Base-by-base conservation (phyloP, 1,140 invertebrate genomes). In the Ceratosolen solmsi region DNA sequence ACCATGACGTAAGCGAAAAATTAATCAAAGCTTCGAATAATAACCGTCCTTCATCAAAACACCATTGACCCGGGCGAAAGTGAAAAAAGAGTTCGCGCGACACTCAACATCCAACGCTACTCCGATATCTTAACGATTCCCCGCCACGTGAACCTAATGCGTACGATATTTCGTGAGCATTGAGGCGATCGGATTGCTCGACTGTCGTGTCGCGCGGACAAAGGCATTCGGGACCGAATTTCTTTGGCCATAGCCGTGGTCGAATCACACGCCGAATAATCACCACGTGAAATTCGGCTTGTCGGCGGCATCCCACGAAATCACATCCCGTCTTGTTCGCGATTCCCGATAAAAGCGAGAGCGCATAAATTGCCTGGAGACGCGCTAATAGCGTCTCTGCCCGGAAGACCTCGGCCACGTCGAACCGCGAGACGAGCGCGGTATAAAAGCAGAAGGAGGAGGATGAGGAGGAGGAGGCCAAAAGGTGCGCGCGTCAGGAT, bases 401-500 rank as follows among this genome's bases (percentile, higher is more conserved):
- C 51, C 20, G 51, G 51, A 54, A 22, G 9, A 54, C 51, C 5
- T 3, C 51, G 51, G 20, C 51, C 20, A 15, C 51, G 51, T 54
- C 51, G 63, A 38, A 1, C 30, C 63, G 30, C 63, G 33, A 36
- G 7, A 30, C 30, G 33, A 13, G 27, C 11, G 15, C 41, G 65
- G 15, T 3, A 8, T 8, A 54, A 17, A 54, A 22, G 20, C 5
- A 22, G 51, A 54, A 13, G 13, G 41, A 46, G 13, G 5, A 13
- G 41, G 5, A 5, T 13, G 41, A 75, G 41, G 22, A 58, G 36
- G 30, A 60, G 1, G 73, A 75, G 36, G n/a, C 73, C 22, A 8
- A 73, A 76, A 60, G 73, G 58, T 65, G 73, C 51, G 33, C 56
- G 56, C 51, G 72, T 51, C 17, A 58, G 38, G 51, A 33, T 58